Conservation (phyloP, 2,797 vertebrate genomes). For the Distichodus sexfasciatus region DNA sequence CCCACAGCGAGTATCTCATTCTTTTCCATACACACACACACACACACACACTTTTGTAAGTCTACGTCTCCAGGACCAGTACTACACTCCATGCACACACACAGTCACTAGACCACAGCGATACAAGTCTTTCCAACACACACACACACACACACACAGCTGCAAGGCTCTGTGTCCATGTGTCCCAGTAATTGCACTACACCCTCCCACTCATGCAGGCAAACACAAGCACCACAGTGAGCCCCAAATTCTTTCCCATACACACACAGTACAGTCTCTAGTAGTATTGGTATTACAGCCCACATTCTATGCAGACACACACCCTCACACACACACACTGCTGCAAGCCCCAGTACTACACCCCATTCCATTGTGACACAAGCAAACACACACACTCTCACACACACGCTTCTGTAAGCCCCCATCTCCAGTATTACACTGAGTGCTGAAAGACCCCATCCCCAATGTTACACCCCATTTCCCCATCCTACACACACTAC, state of each 20-base stretch:
- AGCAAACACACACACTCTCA: not conserved
- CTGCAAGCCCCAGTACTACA: not conserved
- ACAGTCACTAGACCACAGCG: not conserved
- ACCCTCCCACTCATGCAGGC: no score
- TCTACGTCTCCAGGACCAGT: slow-evolving; percentile 16
- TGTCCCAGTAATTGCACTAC: no score
- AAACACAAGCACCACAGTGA: no score
- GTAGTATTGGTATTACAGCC: no score
- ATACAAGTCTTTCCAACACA: slow-evolving; percentile 29
- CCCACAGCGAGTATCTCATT: slow-evolving; percentile 62
- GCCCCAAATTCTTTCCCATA: no score
- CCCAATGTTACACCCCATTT: no score
- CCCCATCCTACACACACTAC: no score
- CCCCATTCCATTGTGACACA: not conserved
- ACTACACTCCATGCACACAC: slow-evolving; percentile 11
- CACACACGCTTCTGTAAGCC: not conserved
- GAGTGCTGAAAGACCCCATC: no score
- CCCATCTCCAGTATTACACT: no score
- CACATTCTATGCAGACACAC: no score
- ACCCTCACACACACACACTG: not conserved
- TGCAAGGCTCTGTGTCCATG: no score
- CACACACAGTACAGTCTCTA: no score
- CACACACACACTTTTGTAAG: slow-evolving; percentile 41
- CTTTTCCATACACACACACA: slow-evolving; percentile 41
- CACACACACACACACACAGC: slow-evolving; percentile 15